Conservation (phyloP, 2,888 invertebrate species). For the Tribolium freemani region DNA sequence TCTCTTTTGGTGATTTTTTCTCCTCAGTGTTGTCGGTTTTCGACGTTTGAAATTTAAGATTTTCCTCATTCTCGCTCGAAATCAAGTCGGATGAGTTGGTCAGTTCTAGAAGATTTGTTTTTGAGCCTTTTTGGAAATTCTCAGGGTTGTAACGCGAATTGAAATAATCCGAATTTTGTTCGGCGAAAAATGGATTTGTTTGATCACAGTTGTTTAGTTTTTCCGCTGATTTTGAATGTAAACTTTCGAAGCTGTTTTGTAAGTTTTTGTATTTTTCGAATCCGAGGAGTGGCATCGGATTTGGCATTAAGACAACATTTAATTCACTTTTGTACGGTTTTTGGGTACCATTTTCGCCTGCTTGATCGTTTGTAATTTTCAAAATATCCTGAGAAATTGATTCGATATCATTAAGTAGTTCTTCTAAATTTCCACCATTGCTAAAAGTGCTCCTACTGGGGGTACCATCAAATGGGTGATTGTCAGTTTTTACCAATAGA, state of each 20-base stretch:
- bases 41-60: constrained; percentile 57
- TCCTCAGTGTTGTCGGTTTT: constrained; percentile 47
- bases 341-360: constrained; percentile 39
- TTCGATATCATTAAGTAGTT: constrained; percentile 78
- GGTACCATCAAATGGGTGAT: constrained; percentile 54
- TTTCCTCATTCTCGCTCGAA: constrained; percentile 64
- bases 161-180: constrained; percentile 60
- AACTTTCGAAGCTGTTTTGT: constrained; percentile 63
- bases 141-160: constrained; percentile 61
- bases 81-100: constrained; percentile 52
- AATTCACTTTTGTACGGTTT: constrained; percentile 66
- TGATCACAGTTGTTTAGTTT: constrained; percentile 48
- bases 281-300: constrained; percentile 67
- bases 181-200: constrained; percentile 61
- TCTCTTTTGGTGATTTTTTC: constrained; percentile 49
- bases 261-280: constrained; percentile 66
- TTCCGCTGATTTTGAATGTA: constrained; percentile 57
- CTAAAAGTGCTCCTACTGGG: constrained; percentile 62
- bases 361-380: constrained; percentile 37
- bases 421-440: constrained; percentile 75
- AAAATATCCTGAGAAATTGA: constrained; percentile 69
- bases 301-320: constrained; percentile 67
- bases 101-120: constrained; percentile 63
- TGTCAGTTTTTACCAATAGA: constrained; percentile 65
- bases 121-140: constrained; percentile 62